Evolutionary conservation across 2,797 vertebrate genomes (phyloP).

Genomic region (Phoxinus dragarum): DNA sequence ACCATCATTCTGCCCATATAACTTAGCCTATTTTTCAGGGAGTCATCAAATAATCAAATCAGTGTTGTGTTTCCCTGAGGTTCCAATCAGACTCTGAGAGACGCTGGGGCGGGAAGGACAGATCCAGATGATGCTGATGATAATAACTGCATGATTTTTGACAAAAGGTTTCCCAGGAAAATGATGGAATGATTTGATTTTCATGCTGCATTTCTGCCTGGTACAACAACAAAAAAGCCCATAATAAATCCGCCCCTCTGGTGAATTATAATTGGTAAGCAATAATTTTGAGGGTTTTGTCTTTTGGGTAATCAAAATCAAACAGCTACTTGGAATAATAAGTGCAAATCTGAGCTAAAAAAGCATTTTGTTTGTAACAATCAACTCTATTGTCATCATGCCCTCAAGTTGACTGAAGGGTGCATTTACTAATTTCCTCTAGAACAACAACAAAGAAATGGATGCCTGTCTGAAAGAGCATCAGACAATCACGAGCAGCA

Average conservation of each 20-base stretch:
- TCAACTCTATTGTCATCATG: constrained; percentile 28
- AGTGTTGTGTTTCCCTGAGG: constrained; percentile 59
- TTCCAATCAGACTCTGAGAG: constrained; percentile 58
- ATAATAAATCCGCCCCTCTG: constrained; percentile 1
- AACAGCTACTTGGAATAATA: constrained; percentile 33
- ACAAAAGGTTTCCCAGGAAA: constrained; percentile 40
- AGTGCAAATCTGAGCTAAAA: constrained; percentile 22
- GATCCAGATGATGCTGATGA: constrained; percentile 61
- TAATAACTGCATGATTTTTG: constrained; percentile 58
- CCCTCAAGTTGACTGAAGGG: constrained; percentile 2
- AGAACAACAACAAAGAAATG: not conserved
- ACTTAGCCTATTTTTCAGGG: constrained; percentile 42
- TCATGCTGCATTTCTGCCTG: not conserved
- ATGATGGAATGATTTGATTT: constrained; percentile 26
- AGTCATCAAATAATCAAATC: constrained; percentile 63
- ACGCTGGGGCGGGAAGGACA: constrained; percentile 45
- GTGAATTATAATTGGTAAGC: constrained; percentile 20
- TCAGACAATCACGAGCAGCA: constrained; percentile 28
- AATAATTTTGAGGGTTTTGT: constrained; percentile 21
- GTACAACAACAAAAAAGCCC: not conserved
- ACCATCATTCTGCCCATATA: constrained; percentile 8
- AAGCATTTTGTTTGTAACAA: constrained; percentile 10
- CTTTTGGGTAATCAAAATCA: constrained; percentile 47
- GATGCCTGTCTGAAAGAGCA: not conserved
- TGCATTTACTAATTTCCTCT: constrained; percentile 14